Base-by-base conservation (phyloP, 2,888 invertebrate species). In the Julus scanicus region DNA sequence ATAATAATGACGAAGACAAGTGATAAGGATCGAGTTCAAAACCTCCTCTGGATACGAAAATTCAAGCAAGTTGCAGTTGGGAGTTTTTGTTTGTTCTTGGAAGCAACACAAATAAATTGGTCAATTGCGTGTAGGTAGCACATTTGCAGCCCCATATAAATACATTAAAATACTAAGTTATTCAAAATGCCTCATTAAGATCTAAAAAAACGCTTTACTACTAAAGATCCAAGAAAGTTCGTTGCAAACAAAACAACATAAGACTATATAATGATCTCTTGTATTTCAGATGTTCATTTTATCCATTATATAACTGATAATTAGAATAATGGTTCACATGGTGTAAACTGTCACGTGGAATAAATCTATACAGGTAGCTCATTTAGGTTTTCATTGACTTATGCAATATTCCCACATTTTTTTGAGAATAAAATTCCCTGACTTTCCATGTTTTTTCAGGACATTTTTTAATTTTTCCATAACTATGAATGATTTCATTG, bases 1-100 rank as follows among this genome's bases (percentile, higher is more conserved):
- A 80, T 80, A 80, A 37, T 37, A 80, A 80, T 80, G 13, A 80
- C 13, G 13, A 80, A 0, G 80, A 80, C 37, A 37, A 13, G 80
- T 80, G 80, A 80, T 80, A 80, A 80, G 80, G 37, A 80, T 80
- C 80, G 80, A 80, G 80, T 80, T 37, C 37, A 80, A 37, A 80
- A 80, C 80, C 80, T 80, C 37, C 80, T 80, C 80, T 80, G 80
- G 80, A 37, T 80, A 63, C 20, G 29, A 80, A 80, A 80, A 80
- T 13, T 80, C 37, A 8, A 80, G 37, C 80, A 80, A 29, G 37
- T 3, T 37, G 13, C 8, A 13, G 13, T 80, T 80, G 3, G 37
- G 37, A 9, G 80, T 80, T 80, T 80, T 80, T 80, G 80, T 80
- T 37, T 13, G 37, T 37, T 11, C 2, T 37, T 80, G 80, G 71